Base-by-base conservation (phyloP, 2,888 invertebrate genomes). In the Carcina quercana region DNA sequence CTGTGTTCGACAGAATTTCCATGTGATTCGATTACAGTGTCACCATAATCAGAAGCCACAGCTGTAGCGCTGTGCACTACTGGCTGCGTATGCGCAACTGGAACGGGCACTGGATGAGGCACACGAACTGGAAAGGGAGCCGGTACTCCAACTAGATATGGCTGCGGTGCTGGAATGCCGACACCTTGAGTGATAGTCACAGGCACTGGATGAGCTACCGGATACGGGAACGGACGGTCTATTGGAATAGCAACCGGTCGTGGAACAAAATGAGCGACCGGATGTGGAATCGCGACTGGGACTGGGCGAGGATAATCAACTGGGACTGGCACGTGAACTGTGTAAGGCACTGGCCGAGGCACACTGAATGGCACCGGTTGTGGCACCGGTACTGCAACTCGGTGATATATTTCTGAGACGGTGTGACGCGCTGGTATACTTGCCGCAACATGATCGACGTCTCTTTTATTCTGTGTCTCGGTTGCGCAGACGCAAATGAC, bases 171-270 rank as follows among this genome's bases (percentile, higher is more conserved):
- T 1, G 86, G 86, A 20, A 86, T 79, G 1, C 79, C 76, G 0
- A 87, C 74, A 1, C 79, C 79, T 46, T 86, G 86, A 1, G 84
- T 85, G 0, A 86, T 59, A 1, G 78, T 69, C 0, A 86, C 79
- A 0, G 86, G 84, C 2, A 85, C 76, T 0, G 86, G 86, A 32
- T 86, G 86, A 7, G 87, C 73, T 0, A 87, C 74, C 0, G 84
- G 79, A 15, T 86, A 86, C 2, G 86, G 83, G 34, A 84, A 84
- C 1, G 87, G 87, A 37, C 86, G 70, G 27, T 87, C 85, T 0
- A 87, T 69, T 2, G 84, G 74, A 1, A 85, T 71, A 0, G 84
- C 79, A 0, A 78, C 47, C 0, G 85, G 80, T 24, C 85, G 53
- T 1, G 70, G 67, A 5, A 86, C 68, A 2, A 70, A 47, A 12